Conservation (phyloP, 2,888 invertebrate species). For the Villa cingulata region DNA sequence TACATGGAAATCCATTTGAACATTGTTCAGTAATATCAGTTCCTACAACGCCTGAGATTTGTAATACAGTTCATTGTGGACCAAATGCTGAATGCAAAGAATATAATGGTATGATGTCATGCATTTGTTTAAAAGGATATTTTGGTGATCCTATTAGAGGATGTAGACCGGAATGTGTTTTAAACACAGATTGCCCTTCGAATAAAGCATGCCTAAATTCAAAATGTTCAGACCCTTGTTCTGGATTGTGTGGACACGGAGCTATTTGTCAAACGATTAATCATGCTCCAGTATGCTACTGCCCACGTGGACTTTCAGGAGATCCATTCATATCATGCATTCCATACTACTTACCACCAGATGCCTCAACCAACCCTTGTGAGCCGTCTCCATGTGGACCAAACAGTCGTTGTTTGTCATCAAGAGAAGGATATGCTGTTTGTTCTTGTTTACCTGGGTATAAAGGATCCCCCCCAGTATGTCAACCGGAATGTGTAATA, state of each 20-base stretch:
- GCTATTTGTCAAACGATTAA: slow-evolving; percentile 60
- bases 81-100: slow-evolving; percentile 58
- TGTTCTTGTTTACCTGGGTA: slow-evolving; percentile 68
- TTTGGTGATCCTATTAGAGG: slow-evolving; percentile 67
- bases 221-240: slow-evolving; percentile 64
- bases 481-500: slow-evolving; percentile 72
- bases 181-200: slow-evolving; percentile 62
- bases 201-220: slow-evolving; percentile 62
- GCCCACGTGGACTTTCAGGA: slow-evolving; percentile 54
- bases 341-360: slow-evolving; percentile 36
- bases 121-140: slow-evolving; percentile 59
- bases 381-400: slow-evolving; percentile 74
- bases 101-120: slow-evolving; percentile 48
- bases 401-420: slow-evolving; percentile 59
- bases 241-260: slow-evolving; percentile 58
- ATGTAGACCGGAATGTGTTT: slow-evolving; percentile 67
- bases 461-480: slow-evolving; percentile 66
- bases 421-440: slow-evolving; percentile 55
- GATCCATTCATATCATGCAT: slow-evolving; percentile 64
- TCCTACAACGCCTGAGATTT: slow-evolving; percentile 37
- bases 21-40: slow-evolving; percentile 47
- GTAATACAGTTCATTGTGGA: slow-evolving; percentile 57
- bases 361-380: slow-evolving; percentile 46
- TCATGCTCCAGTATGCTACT: slow-evolving; percentile 65
- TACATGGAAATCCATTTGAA: slow-evolving; percentile 65